Percentiles rank a stretch among this genome's conserved stretches.
Evolutionary conservation across 1,140 invertebrate species (phyloP).

Genomic region (Drosophila murphyi): DNA sequence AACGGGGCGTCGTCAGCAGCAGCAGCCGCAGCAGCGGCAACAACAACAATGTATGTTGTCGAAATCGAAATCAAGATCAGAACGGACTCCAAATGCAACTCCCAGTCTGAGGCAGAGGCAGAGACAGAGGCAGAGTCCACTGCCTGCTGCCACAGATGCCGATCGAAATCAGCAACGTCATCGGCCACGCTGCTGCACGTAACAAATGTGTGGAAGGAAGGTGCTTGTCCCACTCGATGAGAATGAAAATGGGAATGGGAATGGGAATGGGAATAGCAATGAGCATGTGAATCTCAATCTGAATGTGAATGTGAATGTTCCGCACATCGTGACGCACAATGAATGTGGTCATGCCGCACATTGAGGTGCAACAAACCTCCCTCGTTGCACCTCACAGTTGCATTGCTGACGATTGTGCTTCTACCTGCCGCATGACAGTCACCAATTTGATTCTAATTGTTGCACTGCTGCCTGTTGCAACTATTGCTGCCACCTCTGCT

Average conservation of each 20-base stretch:
- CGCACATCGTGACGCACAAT: slow-evolving; percentile 73
- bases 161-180: slow-evolving; percentile 75
- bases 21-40: slow-evolving; percentile 33
- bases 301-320: slow-evolving; percentile 21
- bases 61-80: slow-evolving; percentile 82
- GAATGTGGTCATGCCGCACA: slow-evolving; percentile 53
- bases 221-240: slow-evolving; percentile 2
- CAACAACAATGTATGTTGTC: slow-evolving; percentile 71
- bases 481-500: slow-evolving; percentile 3
- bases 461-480: slow-evolving; percentile 31
- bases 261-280: no score
- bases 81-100: slow-evolving; percentile 17
- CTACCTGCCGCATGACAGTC: slow-evolving; percentile 12
- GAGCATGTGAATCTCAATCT: slow-evolving; percentile 4
- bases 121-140: background rate
- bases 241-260: no score
- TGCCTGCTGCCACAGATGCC: slow-evolving; percentile 33
- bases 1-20: slow-evolving; percentile 63
- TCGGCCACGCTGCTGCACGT: slow-evolving; percentile 70
- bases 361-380: background rate
- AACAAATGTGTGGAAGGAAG: slow-evolving; percentile 60
- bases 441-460: slow-evolving; percentile 83
- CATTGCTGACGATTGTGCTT: background rate
- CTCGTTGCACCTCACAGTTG: background rate
- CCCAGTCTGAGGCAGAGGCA: no score